A percentile compares a stretch with the other conserved stretches of the same genome.
Evolutionary conservation across 2,888 invertebrate genomes (phyloP).

Genomic region (Himalopsyche kuldschensis): DNA sequence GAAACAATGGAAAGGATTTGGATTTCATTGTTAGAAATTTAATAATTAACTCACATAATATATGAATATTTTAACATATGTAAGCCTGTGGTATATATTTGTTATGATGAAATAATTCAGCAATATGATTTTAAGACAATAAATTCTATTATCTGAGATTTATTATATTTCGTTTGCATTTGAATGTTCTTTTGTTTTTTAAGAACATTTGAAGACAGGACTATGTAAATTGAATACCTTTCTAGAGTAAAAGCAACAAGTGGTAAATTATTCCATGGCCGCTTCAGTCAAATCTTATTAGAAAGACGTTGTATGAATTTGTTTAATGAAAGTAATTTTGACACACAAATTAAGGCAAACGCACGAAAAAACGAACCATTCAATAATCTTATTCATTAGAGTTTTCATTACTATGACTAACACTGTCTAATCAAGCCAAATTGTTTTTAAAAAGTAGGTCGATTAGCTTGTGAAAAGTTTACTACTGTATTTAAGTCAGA

Average conservation of each 20-base stretch:
- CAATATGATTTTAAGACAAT: no score
- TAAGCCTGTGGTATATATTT: no score
- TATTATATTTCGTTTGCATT: no score
- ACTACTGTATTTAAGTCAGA: no score
- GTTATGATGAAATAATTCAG: no score
- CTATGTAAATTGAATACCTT: background rate
- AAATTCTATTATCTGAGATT: no score
- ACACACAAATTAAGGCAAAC: background rate
- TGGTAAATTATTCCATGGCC: background rate
- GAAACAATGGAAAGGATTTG: no score
- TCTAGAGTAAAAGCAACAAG: background rate
- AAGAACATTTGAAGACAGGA: background rate
- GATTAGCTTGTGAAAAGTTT: background rate
- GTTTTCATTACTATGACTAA: background rate
- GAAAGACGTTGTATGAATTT: background rate
- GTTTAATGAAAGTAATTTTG: background rate
- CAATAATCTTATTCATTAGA: background rate
- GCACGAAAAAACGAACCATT: background rate
- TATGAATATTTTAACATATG: no score
- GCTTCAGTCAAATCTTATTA: background rate
- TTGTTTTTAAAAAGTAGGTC: background rate
- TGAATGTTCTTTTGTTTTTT: background rate
- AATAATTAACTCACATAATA: no score
- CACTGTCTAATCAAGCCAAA: background rate
- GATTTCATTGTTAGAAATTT: no score